Conservation (phyloP, 2,888 invertebrate genomes). For the Nymphalis urticae region DNA sequence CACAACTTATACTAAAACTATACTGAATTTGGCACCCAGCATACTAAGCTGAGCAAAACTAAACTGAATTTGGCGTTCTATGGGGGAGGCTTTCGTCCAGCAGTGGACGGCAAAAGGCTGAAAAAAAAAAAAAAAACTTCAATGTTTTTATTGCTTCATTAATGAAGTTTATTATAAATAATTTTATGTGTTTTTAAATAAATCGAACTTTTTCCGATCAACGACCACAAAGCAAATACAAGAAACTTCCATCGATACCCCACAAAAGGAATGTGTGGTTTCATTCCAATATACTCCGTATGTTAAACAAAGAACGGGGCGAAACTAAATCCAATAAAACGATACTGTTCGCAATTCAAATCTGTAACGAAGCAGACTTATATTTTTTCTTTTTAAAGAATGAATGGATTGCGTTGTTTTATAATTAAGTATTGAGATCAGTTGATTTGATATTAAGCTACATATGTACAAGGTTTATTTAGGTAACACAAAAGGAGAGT, state of each 20-base stretch:
- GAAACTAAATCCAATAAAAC: slow-evolving; percentile 18
- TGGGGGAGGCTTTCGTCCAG: too few relatives aligned
- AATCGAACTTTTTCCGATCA: not conserved
- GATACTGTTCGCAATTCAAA: slow-evolving; percentile 11
- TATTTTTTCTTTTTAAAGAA: not conserved
- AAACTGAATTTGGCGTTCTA: too few relatives aligned
- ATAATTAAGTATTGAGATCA: not conserved
- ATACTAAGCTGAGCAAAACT: too few relatives aligned
- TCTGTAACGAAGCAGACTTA: not conserved
- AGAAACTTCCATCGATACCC: slow-evolving; percentile 7
- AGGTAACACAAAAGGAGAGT: too few relatives aligned
- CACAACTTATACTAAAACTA: too few relatives aligned
- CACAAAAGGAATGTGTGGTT: slow-evolving; percentile 15
- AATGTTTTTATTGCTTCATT: too few relatives aligned
- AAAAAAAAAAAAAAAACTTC: too few relatives aligned
- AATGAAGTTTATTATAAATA: not conserved
- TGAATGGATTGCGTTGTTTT: not conserved
- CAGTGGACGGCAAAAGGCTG: too few relatives aligned
- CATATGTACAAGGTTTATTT: not conserved
- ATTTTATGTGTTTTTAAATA: not conserved
- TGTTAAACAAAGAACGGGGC: slow-evolving; percentile 14
- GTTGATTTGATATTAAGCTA: not conserved
- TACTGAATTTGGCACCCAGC: too few relatives aligned
- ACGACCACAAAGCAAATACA: not conserved
- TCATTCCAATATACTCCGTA: slow-evolving; percentile 13